Evolutionary conservation across 2,113 vertebrate species (phyloP).

Genomic region (Stigmatopora argus): DNA sequence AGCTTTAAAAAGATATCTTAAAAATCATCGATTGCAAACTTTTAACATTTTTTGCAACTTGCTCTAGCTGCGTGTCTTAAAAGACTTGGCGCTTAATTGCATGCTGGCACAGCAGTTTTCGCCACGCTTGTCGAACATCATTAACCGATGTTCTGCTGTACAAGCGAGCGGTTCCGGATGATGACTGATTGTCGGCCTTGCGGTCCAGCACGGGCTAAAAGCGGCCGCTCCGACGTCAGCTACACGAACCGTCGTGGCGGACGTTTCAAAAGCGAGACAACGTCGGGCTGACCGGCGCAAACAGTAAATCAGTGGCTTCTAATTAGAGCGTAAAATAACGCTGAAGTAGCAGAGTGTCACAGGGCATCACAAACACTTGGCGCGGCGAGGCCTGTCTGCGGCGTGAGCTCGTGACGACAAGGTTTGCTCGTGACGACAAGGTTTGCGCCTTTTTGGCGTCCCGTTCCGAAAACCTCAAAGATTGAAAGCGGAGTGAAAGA

Average conservation of each 20-base stretch:
- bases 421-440: constrained; percentile 5
- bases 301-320: constrained; percentile 1
- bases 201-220: background rate
- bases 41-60: background rate
- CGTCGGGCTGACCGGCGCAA: constrained; percentile 1
- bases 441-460: constrained; percentile 4
- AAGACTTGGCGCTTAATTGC: background rate
- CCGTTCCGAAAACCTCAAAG: background rate
- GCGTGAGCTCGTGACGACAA: constrained; percentile 5
- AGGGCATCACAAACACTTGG: background rate
- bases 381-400: background rate
- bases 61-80: background rate
- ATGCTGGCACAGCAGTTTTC: background rate
- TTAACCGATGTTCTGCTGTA: background rate
- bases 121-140: constrained; percentile 4
- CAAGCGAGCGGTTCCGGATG: background rate
- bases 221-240: background rate
- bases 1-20: too few relatives aligned
- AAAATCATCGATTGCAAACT: background rate
- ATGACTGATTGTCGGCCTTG: constrained; percentile 1
- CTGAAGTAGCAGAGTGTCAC: constrained; percentile 1
- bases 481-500: background rate
- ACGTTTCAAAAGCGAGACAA: background rate
- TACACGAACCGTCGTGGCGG: background rate
- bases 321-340: background rate